phyloP scores from a whole-genome alignment of 2,888 invertebrate genomes.

The Tuberolachnus salignus region DNA sequence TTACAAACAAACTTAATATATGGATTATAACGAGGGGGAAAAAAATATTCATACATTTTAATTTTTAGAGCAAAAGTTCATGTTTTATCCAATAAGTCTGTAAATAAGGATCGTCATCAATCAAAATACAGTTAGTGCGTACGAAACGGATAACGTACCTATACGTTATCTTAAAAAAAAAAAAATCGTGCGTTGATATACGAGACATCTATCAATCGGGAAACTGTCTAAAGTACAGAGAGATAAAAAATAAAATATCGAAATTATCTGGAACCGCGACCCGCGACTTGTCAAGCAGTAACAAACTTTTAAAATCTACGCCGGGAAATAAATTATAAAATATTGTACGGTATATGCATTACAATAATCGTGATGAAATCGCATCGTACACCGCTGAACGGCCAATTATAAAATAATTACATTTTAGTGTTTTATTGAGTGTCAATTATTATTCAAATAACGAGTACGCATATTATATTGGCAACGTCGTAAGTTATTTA shows the following conservation, averaged over 20 bases:
- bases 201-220: slow-evolving; percentile 2
- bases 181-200: background rate
- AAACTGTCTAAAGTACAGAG: background rate
- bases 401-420: too few species aligned
- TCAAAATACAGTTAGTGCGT: background rate
- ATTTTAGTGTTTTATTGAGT: too few species aligned
- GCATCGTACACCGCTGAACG: too few species aligned
- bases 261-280: background rate
- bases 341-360: too few species aligned
- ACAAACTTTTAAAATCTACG: too few species aligned
- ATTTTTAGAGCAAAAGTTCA: slow-evolving; percentile 1
- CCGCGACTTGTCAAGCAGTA: background rate
- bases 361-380: too few species aligned
- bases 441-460: too few species aligned
- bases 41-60: background rate
- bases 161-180: background rate
- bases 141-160: slow-evolving; percentile 1
- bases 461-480: too few species aligned
- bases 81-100: background rate
- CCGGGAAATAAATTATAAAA: too few species aligned
- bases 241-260: background rate
- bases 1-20: too few species aligned
- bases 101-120: slow-evolving; percentile 8
- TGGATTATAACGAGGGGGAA: too few species aligned
- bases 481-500: too few species aligned